phyloP scores from a whole-genome alignment of 2,113 vertebrate genomes.

The Excalfactoria chinensis region DNA sequence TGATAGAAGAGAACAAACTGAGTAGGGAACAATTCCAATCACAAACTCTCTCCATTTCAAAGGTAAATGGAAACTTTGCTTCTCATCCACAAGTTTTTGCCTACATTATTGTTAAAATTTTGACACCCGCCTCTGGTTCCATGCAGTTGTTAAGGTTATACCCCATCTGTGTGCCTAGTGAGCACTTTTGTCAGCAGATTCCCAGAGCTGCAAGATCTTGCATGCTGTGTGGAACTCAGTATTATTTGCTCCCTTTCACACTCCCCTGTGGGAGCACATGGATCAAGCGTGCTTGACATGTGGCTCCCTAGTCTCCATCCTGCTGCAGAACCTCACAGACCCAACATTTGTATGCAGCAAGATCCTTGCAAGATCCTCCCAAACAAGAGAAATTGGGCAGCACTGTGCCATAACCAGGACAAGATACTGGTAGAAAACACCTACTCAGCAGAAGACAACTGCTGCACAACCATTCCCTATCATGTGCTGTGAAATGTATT shows the following conservation, averaged over 20 bases:
- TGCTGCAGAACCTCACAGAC: background rate
- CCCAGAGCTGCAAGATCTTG: background rate
- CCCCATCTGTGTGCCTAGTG: background rate
- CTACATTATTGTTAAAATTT: background rate
- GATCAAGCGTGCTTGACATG: background rate
- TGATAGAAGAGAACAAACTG: background rate
- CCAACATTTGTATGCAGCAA: background rate
- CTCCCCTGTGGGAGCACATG: background rate
- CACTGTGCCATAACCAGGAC: background rate
- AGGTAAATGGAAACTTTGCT: background rate
- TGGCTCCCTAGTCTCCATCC: background rate
- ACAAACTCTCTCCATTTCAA: background rate
- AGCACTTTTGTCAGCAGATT: background rate
- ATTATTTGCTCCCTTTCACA: background rate
- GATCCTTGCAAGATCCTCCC: too few relatives aligned
- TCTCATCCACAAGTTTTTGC: background rate
- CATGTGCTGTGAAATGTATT: fast-evolving
- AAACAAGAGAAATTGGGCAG: background rate
- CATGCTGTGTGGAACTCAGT: background rate
- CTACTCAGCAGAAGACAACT: background rate
- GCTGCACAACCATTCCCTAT: background rate
- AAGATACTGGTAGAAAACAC: background rate
- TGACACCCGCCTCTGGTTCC: background rate
- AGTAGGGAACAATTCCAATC: background rate
- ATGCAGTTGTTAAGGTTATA: background rate